Conservation (phyloP, 2,113 vertebrate genomes). For the Lamprotornis superbus region DNA sequence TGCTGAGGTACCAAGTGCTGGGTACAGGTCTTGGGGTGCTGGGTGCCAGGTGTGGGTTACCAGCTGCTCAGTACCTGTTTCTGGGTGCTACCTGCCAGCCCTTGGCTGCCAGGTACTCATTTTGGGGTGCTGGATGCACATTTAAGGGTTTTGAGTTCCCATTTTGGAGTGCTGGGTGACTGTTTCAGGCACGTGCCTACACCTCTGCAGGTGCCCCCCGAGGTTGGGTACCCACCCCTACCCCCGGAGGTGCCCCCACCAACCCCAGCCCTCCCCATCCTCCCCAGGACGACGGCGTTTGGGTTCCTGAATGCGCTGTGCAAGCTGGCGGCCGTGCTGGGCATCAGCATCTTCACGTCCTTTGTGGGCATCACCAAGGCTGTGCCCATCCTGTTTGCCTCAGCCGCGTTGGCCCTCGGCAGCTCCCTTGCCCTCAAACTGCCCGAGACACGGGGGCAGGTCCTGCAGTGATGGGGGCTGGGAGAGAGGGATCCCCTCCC, state of each 20-base stretch:
- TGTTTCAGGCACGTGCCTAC: not conserved
- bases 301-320: conserved; percentile 96
- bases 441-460: conserved; percentile 91
- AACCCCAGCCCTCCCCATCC: not conserved
- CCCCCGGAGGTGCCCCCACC: not conserved
- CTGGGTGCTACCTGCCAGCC: not conserved
- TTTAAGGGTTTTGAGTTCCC: not conserved
- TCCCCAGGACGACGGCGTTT: conserved; percentile 87
- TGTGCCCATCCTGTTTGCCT: conserved; percentile 91
- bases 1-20: not conserved
- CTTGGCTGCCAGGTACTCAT: too few relatives aligned
- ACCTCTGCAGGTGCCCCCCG: not conserved
- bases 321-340: conserved; percentile 90
- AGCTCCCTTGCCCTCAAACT: conserved; percentile 92
- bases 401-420: conserved; percentile 86
- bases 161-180: rapidly evolving
- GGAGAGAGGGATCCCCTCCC: not conserved
- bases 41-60: not conserved
- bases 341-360: conserved; percentile 96
- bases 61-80: not conserved
- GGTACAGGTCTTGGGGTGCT: not conserved
- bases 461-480: conserved; percentile 84
- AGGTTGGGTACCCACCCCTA: not conserved
- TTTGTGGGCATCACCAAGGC: conserved; percentile 96
- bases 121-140: not conserved